phyloP scores from a whole-genome alignment of 2,113 vertebrate species.

The Seriola aureovittata region DNA sequence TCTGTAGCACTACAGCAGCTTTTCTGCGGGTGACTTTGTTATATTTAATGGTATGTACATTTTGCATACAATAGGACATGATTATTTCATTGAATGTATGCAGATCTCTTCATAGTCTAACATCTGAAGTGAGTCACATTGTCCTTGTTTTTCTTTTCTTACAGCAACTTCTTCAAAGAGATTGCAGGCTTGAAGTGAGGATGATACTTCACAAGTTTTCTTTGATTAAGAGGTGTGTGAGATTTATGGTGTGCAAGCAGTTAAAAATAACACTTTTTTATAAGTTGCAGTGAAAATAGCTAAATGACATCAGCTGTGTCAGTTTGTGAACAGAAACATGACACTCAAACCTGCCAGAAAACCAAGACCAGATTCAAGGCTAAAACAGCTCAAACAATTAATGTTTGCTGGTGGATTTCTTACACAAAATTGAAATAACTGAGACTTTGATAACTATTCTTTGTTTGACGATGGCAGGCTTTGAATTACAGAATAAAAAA shows the following conservation, averaged over 20 bases:
- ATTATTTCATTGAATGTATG: neutral
- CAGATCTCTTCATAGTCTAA: neutral
- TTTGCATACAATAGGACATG: neutral
- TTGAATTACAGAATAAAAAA: neutral
- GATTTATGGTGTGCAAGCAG: neutral
- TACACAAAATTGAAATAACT: neutral
- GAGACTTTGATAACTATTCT: neutral
- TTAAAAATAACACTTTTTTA: slow-evolving; percentile 38
- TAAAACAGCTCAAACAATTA: slow-evolving; percentile 4
- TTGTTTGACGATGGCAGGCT: neutral
- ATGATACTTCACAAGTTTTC: neutral
- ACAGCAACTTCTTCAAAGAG: slow-evolving; percentile 6
- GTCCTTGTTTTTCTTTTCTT: slow-evolving; percentile 11
- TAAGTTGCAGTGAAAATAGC: slow-evolving; percentile 43
- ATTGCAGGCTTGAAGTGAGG: neutral
- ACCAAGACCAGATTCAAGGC: neutral
- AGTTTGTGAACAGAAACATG: slow-evolving; percentile 27
- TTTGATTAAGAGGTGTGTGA: slow-evolving; percentile 13
- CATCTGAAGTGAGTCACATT: slow-evolving; percentile 2
- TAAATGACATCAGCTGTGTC: slow-evolving; percentile 54
- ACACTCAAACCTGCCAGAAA: slow-evolving; percentile 5
- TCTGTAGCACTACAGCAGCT: slow-evolving; percentile 18
- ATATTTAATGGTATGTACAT: neutral
- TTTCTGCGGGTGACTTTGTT: neutral
- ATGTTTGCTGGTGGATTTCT: slow-evolving; percentile 8